Evolutionary conservation across 2,113 vertebrate genomes (phyloP), one percentile per base, ranked within the genome.

Genomic region (Cavia porcellus): DNA sequence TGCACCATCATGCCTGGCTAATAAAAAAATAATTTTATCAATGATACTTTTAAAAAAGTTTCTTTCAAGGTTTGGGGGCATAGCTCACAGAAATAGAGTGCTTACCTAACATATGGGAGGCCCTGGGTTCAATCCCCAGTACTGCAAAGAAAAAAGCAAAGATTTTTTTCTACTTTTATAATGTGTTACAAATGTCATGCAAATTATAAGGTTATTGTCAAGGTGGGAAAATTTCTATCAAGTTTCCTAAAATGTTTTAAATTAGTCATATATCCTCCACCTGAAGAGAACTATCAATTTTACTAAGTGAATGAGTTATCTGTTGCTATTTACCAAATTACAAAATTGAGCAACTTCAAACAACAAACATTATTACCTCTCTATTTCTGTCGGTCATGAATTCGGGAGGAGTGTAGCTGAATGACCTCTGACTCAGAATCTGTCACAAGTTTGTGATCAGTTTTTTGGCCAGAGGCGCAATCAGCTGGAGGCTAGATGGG

Each of bases 301-400:
- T 42, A 66, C 47, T 82, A 52, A 22, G 70, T 96, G 1, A 64
- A 89, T 90, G 66, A 86, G 30, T 57, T 75, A 93, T 90, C 57
- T 90, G 35, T 79, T 88, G 57, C 11, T 92, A 35, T 45, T n/a
- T 89, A 86, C 45, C 24, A 64, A 84, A 72, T n/a, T 52, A 64
- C 32, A 68, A 68, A 68, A 68, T 68, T 35, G 35, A 68, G 32
- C 19, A 15, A 35, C 61, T 28, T 62, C 7, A 62, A 62, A 28
- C 61, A 28, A 28, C 61, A 62, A 62, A 62, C 8, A 62, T 62
- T 64, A 64, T 64, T 64, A 13, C 11, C 2, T 62, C 28, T 25
- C 62, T 64, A 28, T 64, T 30, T 64, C 62, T 64, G 28, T 64
- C 1, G 62, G 62, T 30, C 10, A 13, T 0, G 62, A 64, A 64